Percentiles rank a stretch among this genome's conserved stretches.
phyloP scores from a whole-genome alignment of 2,888 invertebrate species.

The Idaea biselata region DNA sequence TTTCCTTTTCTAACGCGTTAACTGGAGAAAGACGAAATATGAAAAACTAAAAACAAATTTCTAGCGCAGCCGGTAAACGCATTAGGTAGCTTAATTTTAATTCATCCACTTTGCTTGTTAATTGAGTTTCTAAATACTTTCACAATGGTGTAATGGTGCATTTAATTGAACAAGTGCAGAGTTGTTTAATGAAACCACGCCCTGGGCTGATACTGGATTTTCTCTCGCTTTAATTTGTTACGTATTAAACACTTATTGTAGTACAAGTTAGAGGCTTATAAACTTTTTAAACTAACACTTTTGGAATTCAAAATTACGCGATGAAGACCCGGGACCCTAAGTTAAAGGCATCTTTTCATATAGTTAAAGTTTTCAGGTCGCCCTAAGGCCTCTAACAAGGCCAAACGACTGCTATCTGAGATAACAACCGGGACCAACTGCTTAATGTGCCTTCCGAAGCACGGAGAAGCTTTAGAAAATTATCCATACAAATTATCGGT shows the following conservation, averaged over 20 bases:
- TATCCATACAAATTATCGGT: too few relatives aligned
- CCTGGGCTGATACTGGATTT: slow-evolving; percentile 40
- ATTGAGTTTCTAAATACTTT: slow-evolving; percentile 40
- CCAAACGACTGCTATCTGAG: too few relatives aligned
- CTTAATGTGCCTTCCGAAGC: too few relatives aligned
- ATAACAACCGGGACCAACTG: too few relatives aligned
- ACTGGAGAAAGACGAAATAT: neutral
- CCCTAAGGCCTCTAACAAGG: too few relatives aligned
- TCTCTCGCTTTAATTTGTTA: slow-evolving; percentile 42
- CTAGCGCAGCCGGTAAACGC: neutral
- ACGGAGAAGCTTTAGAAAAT: too few relatives aligned
- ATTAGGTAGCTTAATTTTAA: slow-evolving; percentile 22
- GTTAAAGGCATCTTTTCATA: too few relatives aligned
- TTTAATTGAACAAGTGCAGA: slow-evolving; percentile 45
- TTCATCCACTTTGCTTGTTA: slow-evolving; percentile 33
- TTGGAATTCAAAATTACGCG: too few relatives aligned
- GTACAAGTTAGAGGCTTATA: slow-evolving; percentile 2
- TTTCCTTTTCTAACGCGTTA: too few relatives aligned
- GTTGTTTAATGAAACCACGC: slow-evolving; percentile 42
- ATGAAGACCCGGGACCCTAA: too few relatives aligned
- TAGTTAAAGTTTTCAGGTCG: too few relatives aligned
- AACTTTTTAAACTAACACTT: too few relatives aligned
- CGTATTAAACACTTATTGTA: slow-evolving; percentile 9
- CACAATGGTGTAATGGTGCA: slow-evolving; percentile 42
- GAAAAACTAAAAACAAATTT: neutral